Evolutionary conservation across 2,888 invertebrate genomes (phyloP).

Genomic region (Neoaliturus tenellus): DNA sequence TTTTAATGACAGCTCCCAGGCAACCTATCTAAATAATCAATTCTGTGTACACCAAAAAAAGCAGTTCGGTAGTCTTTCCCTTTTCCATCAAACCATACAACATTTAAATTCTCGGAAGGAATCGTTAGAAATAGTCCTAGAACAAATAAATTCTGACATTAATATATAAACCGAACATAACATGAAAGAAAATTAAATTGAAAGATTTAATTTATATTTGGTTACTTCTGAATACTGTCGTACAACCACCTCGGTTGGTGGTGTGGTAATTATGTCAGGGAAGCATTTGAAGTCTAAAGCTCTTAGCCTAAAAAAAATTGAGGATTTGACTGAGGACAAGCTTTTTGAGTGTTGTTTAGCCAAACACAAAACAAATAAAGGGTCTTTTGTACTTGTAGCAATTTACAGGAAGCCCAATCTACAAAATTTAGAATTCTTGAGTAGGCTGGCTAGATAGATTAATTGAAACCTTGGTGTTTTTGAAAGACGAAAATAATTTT

Average conservation of each 20-base stretch:
- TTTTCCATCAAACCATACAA: constrained; percentile 45
- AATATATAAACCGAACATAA: constrained; percentile 31
- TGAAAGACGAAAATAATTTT: constrained; percentile 18
- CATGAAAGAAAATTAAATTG: constrained; percentile 13
- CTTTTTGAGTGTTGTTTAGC: constrained; percentile 1
- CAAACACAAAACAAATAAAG: neutral
- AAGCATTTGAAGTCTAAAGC: neutral
- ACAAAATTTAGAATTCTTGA: constrained; percentile 18
- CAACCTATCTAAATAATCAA: neutral
- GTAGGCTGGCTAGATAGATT: neutral
- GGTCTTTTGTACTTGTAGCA: neutral
- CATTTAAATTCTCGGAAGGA: constrained; percentile 34
- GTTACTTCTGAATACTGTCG: constrained; percentile 12
- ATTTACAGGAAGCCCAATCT: constrained; percentile 31
- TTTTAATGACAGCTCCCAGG: neutral
- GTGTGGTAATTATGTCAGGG: constrained; percentile 29
- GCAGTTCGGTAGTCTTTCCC: neutral
- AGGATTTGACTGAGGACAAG: constrained; percentile 31
- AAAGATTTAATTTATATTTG: constrained; percentile 1
- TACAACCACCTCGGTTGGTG: neutral
- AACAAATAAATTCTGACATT: constrained; percentile 41
- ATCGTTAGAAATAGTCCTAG: constrained; percentile 22
- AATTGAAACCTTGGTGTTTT: neutral
- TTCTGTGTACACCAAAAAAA: neutral
- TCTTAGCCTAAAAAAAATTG: neutral